Evolutionary conservation across 2,113 vertebrate species (phyloP).

Genomic region (Sebastes schlegelii): DNA sequence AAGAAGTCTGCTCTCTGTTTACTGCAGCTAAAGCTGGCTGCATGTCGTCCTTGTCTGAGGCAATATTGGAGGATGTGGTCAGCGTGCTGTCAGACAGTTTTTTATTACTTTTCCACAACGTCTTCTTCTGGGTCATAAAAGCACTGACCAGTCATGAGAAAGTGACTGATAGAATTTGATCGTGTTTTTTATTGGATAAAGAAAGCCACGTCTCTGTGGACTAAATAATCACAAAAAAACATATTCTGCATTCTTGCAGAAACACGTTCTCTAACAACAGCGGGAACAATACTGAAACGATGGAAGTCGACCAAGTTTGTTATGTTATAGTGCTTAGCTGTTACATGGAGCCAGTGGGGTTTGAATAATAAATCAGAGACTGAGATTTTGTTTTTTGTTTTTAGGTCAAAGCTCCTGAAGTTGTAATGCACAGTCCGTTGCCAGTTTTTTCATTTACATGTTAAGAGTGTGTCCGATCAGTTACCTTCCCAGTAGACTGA

Average conservation of each 20-base stretch:
- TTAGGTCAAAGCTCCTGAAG: too few relatives aligned
- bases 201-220: not conserved
- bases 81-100: not conserved
- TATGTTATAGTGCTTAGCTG: not conserved
- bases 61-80: not conserved
- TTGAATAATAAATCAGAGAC: not conserved
- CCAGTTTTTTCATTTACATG: too few relatives aligned
- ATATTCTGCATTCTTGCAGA: not conserved
- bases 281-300: too few relatives aligned
- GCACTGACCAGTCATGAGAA: not conserved
- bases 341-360: not conserved
- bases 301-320: not conserved
- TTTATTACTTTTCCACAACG: slow-evolving; percentile 26
- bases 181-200: slow-evolving; percentile 18
- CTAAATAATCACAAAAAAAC: not conserved
- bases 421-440: too few relatives aligned
- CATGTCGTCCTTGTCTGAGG: not conserved
- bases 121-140: slow-evolving; percentile 33
- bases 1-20: not conserved
- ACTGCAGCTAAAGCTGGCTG: not conserved
- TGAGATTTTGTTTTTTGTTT: too few relatives aligned
- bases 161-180: slow-evolving; percentile 18
- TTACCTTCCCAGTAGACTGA: too few relatives aligned
- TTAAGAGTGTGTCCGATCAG: too few relatives aligned
- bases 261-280: not conserved